These are phyloP conservation scores for Apotomis capreana DNA, from an alignment of 2,888 invertebrate genomes.

Conservation along the genomic window DNA sequence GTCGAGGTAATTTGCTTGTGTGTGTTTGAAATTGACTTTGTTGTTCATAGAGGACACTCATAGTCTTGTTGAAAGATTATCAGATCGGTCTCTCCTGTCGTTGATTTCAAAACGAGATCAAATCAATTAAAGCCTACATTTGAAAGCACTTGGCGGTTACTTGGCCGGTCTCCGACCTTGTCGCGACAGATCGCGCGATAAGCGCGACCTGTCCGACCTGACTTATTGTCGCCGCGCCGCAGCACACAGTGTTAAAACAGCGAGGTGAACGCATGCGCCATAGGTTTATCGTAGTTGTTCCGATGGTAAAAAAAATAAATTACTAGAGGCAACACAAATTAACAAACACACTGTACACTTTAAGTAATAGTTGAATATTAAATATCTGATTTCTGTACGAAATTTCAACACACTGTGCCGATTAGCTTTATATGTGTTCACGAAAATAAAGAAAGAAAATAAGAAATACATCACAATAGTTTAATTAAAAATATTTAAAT, in stretches of 20 bases:
- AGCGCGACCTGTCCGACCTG: slow-evolving; percentile 32
- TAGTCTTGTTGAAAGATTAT: slow-evolving; percentile 16
- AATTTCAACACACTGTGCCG: too few species aligned
- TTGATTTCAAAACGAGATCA: slow-evolving; percentile 29
- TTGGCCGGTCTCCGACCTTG: slow-evolving; percentile 27
- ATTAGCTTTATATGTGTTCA: too few species aligned
- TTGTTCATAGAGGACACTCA: slow-evolving; percentile 4
- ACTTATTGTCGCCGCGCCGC: slow-evolving; percentile 33
- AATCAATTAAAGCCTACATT: slow-evolving; percentile 29
- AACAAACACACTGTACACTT: too few species aligned
- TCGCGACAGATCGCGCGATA: slow-evolving; percentile 38
- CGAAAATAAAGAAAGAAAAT: too few species aligned
- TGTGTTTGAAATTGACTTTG: too few species aligned
- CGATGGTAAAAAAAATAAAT: too few species aligned
- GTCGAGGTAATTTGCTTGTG: too few species aligned
- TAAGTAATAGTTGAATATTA: too few species aligned
- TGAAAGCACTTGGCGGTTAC: slow-evolving; percentile 19
- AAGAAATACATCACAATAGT: too few species aligned
- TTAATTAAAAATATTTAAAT: too few species aligned
- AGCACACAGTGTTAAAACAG: slow-evolving; percentile 5
- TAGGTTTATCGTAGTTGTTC: neutral
- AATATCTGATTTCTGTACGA: too few species aligned
- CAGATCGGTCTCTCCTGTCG: slow-evolving; percentile 4
- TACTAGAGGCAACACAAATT: too few species aligned
- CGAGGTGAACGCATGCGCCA: neutral